phyloP scores from a whole-genome alignment of 2,888 invertebrate species.

The Tachina grossa region DNA sequence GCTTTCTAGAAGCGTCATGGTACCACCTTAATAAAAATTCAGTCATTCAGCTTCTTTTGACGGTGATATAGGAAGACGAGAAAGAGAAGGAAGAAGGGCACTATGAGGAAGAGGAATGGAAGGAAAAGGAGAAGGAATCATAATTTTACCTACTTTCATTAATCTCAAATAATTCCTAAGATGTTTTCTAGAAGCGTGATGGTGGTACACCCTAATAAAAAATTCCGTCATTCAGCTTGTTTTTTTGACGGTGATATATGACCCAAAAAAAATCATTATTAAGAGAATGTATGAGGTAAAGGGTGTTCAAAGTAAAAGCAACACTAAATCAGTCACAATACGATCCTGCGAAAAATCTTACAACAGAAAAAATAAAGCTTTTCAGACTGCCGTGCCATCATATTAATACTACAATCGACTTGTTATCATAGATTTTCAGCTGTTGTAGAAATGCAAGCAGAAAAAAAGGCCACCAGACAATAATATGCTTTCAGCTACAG shows the following conservation, averaged over 20 bases:
- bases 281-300: background rate
- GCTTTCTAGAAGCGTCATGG: background rate
- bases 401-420: background rate
- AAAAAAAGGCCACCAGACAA: slow-evolving; percentile 7
- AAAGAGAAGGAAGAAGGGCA: too few species aligned
- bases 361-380: background rate
- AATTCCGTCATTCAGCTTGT: slow-evolving; percentile 13
- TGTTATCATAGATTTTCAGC: slow-evolving; percentile 60
- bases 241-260: slow-evolving; percentile 37
- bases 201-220: background rate
- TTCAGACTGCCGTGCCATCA: background rate
- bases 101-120: too few species aligned
- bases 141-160: too few species aligned
- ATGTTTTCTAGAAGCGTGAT: background rate
- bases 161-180: too few species aligned
- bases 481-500: slow-evolving; percentile 6
- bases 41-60: slow-evolving; percentile 21
- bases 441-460: background rate
- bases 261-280: background rate
- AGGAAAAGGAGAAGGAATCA: too few species aligned
- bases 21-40: background rate
- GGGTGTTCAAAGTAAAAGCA: background rate
- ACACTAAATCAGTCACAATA: slow-evolving; percentile 16
- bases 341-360: background rate
- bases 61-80: slow-evolving; percentile 38